phyloP scores from a whole-genome alignment of 2,797 vertebrate genomes.

The Vespertilio murinus region DNA sequence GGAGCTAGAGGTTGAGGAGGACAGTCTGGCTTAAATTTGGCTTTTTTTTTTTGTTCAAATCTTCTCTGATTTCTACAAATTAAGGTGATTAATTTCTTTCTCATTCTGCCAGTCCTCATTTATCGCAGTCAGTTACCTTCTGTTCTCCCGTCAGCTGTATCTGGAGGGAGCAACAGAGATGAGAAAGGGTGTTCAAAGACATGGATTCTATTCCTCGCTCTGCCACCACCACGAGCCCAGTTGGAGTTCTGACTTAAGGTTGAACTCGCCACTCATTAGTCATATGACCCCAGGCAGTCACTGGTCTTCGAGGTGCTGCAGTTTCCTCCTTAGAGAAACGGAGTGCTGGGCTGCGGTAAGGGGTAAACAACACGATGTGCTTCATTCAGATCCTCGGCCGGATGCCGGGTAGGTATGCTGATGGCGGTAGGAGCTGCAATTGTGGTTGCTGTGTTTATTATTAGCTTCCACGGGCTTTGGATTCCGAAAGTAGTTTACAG shows the following conservation, averaged over 20 bases:
- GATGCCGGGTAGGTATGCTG: background rate
- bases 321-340: background rate
- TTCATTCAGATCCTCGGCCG: conserved; percentile 15
- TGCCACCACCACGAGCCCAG: background rate
- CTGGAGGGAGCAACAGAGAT: background rate
- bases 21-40: conserved; percentile 44
- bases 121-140: background rate
- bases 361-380: background rate
- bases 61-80: conserved; percentile 10
- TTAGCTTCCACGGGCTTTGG: background rate
- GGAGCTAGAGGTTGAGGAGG: background rate
- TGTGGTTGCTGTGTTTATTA: background rate
- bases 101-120: background rate
- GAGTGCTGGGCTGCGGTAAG: background rate
- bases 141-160: background rate
- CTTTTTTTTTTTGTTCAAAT: background rate
- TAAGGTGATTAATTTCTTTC: conserved; percentile 33
- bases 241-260: background rate
- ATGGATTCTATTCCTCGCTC: background rate
- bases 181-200: background rate
- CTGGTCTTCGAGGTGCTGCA: background rate
- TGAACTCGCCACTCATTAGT: background rate
- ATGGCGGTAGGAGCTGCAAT: background rate
- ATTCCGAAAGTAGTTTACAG: background rate
- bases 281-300: background rate